phyloP scores from a whole-genome alignment of 2,113 vertebrate species.

The Nematolebias whitei region DNA sequence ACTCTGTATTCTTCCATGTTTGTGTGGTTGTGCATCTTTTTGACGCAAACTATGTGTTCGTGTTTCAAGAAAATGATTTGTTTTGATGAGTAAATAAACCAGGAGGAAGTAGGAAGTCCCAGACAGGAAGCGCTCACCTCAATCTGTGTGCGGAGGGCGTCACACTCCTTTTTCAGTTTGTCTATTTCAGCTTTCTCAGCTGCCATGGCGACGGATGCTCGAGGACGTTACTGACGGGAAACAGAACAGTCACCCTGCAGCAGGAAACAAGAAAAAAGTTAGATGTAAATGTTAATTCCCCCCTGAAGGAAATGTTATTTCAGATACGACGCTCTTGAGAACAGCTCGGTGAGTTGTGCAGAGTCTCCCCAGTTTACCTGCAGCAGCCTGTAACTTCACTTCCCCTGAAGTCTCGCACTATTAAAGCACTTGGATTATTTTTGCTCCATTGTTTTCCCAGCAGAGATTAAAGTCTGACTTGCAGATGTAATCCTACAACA shows the following conservation, averaged over 20 bases:
- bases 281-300: neutral
- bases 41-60: too few relatives aligned
- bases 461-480: slow-evolving; percentile 28
- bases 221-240: slow-evolving; percentile 49
- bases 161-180: slow-evolving; percentile 80
- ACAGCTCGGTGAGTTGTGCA: too few relatives aligned
- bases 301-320: too few relatives aligned
- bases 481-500: slow-evolving; percentile 22
- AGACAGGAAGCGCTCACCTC: slow-evolving; percentile 64
- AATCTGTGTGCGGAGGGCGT: slow-evolving; percentile 77
- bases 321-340: too few relatives aligned
- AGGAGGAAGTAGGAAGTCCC: neutral
- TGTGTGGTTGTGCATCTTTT: too few relatives aligned
- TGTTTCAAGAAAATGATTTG: neutral
- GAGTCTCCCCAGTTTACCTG: neutral
- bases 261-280: neutral
- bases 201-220: slow-evolving; percentile 72
- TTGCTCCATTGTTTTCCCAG: slow-evolving; percentile 17
- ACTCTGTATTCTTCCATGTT: too few relatives aligned
- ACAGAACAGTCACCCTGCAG: slow-evolving; percentile 23
- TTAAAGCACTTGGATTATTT: slow-evolving; percentile 3
- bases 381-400: neutral
- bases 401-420: slow-evolving; percentile 28
- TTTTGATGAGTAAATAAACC: neutral
- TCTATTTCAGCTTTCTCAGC: slow-evolving; percentile 80